Conservation (phyloP, 2,797 vertebrate species). For the Myotis pilosus region DNA sequence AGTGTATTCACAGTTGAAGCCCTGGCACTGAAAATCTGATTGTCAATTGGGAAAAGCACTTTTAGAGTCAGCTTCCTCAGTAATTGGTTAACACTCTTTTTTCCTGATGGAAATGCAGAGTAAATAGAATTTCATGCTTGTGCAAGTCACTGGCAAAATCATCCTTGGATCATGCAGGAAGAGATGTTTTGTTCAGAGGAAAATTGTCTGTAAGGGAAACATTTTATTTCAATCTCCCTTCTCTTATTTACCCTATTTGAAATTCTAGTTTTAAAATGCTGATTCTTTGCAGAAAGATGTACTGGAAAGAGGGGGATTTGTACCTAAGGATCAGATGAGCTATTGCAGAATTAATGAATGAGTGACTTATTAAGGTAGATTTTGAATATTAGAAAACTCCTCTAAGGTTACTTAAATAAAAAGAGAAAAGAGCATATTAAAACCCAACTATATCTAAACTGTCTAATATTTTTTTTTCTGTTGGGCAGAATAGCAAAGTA, state of each 20-base stretch:
- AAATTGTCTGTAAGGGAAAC: slow-evolving; percentile 48
- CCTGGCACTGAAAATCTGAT: slow-evolving; percentile 67
- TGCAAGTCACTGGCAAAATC: slow-evolving; percentile 68
- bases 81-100: slow-evolving; percentile 68
- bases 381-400: slow-evolving; percentile 51
- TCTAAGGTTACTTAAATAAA: slow-evolving; percentile 31
- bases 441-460: not conserved
- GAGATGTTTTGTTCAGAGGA: slow-evolving; percentile 50
- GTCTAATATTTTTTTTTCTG: not conserved
- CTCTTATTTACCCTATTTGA: slow-evolving; percentile 40
- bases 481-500: not conserved
- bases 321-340: not conserved
- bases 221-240: slow-evolving; percentile 33
- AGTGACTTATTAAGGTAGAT: slow-evolving; percentile 30
- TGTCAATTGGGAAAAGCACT: slow-evolving; percentile 67
- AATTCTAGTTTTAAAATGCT: slow-evolving; percentile 42
- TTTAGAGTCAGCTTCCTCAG: slow-evolving; percentile 67
- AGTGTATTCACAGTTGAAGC: slow-evolving; percentile 61
- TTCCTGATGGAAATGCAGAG: slow-evolving; percentile 74
- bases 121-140: slow-evolving; percentile 80
- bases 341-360: slow-evolving; percentile 30
- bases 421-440: slow-evolving; percentile 29
- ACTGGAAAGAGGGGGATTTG: slow-evolving; percentile 17
- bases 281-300: slow-evolving; percentile 5
- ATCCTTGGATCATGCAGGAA: slow-evolving; percentile 60